These are phyloP conservation scores for Macrobrachium nipponense DNA, from an alignment of 1,140 invertebrate genomes.

Conservation along the genomic window DNA sequence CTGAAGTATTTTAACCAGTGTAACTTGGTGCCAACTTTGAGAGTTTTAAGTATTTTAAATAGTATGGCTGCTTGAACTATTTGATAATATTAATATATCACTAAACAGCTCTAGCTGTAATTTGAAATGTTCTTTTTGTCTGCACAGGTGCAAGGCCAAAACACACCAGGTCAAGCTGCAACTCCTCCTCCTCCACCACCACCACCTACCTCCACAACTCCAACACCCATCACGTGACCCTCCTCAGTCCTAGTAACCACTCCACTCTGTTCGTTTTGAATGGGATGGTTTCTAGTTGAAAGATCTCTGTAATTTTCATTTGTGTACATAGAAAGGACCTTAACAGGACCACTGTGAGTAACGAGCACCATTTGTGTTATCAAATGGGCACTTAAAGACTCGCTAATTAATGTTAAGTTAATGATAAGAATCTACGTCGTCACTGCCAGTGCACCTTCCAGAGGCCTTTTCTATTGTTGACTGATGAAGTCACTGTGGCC, in stretches of 20 bases:
- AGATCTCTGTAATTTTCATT: neutral
- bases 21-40: no score
- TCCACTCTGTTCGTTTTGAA: conserved; percentile 42
- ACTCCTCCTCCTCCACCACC: conserved; percentile 47
- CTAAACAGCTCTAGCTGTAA: neutral
- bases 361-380: no score
- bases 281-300: conserved; percentile 43
- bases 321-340: neutral
- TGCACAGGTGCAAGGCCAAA: conserved; percentile 51
- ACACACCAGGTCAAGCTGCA: conserved; percentile 43
- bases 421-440: conserved; percentile 32
- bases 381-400: neutral
- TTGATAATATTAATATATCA: no score
- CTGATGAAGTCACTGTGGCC: conserved; percentile 44
- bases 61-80: no score
- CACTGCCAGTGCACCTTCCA: conserved; percentile 59
- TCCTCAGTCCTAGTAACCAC: conserved; percentile 47
- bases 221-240: conserved; percentile 53
- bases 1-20: no score
- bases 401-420: conserved; percentile 44
- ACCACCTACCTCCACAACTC: conserved; percentile 54
- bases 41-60: no score
- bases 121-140: neutral
- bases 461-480: conserved; percentile 52
- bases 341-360: no score